Base-by-base conservation (phyloP, 35 echinoderm and acorn worm genomes). In the Apostichopus japonicus region DNA sequence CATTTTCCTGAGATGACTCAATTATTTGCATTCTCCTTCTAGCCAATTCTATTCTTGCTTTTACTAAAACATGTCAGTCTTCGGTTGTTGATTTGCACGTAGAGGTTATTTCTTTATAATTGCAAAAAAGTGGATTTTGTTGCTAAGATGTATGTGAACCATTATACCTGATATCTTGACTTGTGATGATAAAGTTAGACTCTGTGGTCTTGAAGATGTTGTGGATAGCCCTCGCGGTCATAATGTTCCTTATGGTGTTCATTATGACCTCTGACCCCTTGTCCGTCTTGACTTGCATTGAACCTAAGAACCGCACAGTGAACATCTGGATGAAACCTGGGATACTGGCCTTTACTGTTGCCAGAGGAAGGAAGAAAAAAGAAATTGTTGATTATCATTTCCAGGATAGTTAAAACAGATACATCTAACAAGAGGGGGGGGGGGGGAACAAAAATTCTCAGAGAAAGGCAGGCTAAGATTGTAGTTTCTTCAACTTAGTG, bases 191-290 rank as follows among this genome's bases (percentile, higher is more conserved):
- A 23, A 98, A 88, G 70, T 98, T 91, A 55, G 90, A 93, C 58
- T 98, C 96, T 62, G 94, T 98, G 76, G 95, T 98, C 80, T 93
- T 93, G 86, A 98, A 98, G 73, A 98, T 86, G 84, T 98, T 98
- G 77, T 98, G 96, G 80, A 98, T 98, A 0, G 96, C 96, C 65
- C 96, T 91, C 19, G 96, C 96, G 53, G 96, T 94, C 96, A 98
- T 98, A 87, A 98, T 98, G 75, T 95, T 92, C 27, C 96, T 82
- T 44, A 95, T 98, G 33, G 96, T 98, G 83, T 94, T 92, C 89
- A 94, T 95, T 65, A 98, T 83, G 21, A 98, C 62, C 6, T 98
- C 92, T 78, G 93, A 71, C 61, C 96, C 96, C 77, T 94, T 91
- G 92, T 98, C 96, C 10, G 88, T 55, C 17, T 80, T 84, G 54